Base-by-base conservation (phyloP, 2,113 vertebrate species). In the Plecotus auritus region DNA sequence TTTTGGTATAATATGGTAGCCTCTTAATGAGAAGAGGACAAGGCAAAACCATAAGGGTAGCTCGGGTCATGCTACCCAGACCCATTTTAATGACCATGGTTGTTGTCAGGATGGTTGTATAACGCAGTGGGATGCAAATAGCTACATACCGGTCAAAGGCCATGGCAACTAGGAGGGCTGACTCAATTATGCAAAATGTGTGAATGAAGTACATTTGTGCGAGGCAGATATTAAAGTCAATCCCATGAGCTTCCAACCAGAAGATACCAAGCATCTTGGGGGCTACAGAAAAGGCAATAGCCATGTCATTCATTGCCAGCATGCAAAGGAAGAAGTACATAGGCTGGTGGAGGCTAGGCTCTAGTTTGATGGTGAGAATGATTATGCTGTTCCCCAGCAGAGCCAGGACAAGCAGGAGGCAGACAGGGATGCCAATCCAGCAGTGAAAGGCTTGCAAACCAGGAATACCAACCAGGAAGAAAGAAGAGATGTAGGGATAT, bases 191-290 rank as follows among this genome's bases (percentile, higher is more conserved):
- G 91, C 78, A 83, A 51, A 95, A 95, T 4, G 86, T 86, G 51
- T 97, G 98, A 61, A 97, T 95, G 32, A 97, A 95, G 80, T 97
- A 97, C 95, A 98, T 90, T 66, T 98, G 98, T 7, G 73, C 20
- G 1, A 98, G 73, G 88, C 98, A 97, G 28, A 56, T 5, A 0
- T 51, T 0, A 1, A 97, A 97, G 26, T 94, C 88, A 42, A 97
- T 67, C 37, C 86, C 35, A 0, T 95, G 20, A 0, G 67, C 66
- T 0, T 7, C 0, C 49, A 88, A 59, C 95, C 97, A 96, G n/a
- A 97, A 95, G 67, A 96, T 95, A 5, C 9, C 81, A 64, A 97
- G 88, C 92, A 97, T 95, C 82, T 96, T 96, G 35, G 94, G 94
- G n/a, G 93, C 76, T 16, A 77, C 49, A 18, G 80, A 92, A 9